Evolutionary conservation across 2,888 invertebrate genomes (phyloP).

Genomic region (Pardosa pseudoannulata): DNA sequence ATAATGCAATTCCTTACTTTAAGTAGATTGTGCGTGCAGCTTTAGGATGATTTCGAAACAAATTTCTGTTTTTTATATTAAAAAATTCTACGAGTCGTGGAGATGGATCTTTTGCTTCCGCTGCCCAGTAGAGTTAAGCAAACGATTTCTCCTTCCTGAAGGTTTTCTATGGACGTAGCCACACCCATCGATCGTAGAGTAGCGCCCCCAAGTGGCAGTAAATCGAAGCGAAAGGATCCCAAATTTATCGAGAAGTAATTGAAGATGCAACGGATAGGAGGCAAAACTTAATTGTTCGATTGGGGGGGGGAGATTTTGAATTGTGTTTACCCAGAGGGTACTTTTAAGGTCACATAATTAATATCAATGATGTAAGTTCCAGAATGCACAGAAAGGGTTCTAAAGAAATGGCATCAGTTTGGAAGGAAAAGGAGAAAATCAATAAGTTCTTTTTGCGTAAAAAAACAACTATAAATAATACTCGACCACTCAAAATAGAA

Average conservation of each 20-base stretch:
- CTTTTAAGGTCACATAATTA: too few relatives aligned
- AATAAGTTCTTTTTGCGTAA: too few relatives aligned
- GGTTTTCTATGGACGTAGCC: constrained; percentile 60
- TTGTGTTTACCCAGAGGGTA: too few relatives aligned
- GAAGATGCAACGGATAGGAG: background rate
- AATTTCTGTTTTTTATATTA: too few relatives aligned
- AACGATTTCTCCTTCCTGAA: constrained; percentile 22
- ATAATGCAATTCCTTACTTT: too few relatives aligned
- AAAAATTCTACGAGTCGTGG: background rate
- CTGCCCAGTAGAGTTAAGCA: constrained; percentile 26
- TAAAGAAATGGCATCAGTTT: too few relatives aligned
- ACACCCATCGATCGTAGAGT: constrained; percentile 48
- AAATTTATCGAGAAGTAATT: background rate
- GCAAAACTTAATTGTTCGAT: background rate
- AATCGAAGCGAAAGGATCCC: constrained; percentile 26
- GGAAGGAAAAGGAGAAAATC: too few relatives aligned
- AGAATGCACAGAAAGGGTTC: too few relatives aligned
- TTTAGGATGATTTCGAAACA: background rate
- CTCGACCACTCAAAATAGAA: too few relatives aligned
- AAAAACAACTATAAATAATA: too few relatives aligned
- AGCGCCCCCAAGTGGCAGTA: constrained; percentile 40
- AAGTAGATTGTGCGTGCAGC: background rate
- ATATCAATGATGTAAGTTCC: too few relatives aligned
- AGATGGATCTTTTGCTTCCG: background rate
- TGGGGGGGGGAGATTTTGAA: too few relatives aligned